Percentiles rank a stretch among this genome's conserved stretches.
Evolutionary conservation across 2,113 vertebrate genomes (phyloP).

Genomic region (Mixornis gularis): DNA sequence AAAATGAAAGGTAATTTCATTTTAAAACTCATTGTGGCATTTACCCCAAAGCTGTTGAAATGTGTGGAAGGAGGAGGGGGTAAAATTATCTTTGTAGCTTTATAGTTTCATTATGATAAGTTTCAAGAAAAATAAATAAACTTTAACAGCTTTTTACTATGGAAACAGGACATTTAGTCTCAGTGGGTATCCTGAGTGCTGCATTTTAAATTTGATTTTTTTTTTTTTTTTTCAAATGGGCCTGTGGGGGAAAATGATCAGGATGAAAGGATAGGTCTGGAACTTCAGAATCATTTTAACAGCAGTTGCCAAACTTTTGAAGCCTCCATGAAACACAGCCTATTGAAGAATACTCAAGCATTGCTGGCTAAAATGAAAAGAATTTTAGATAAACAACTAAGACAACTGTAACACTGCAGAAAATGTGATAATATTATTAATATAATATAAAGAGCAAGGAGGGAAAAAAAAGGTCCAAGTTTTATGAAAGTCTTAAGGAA

Average conservation of each 20-base stretch:
- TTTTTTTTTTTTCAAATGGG: neutral
- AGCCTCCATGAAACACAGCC: neutral
- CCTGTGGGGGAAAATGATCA: neutral
- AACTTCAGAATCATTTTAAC: constrained; percentile 33
- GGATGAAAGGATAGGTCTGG: constrained; percentile 34
- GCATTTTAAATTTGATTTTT: neutral
- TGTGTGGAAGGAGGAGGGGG: neutral
- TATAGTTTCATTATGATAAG: constrained; percentile 10
- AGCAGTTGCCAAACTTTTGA: constrained; percentile 14
- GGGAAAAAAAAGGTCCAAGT: neutral
- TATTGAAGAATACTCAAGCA: neutral
- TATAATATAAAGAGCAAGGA: neutral
- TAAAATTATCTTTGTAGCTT: constrained; percentile 14
- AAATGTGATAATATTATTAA: neutral
- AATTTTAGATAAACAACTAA: neutral
- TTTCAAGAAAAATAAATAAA: constrained; percentile 51
- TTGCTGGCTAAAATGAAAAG: constrained; percentile 2
- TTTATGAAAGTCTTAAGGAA: neutral
- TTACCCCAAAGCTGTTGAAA: constrained; percentile 23
- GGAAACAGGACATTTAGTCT: constrained; percentile 47
- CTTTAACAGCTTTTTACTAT: constrained; percentile 35
- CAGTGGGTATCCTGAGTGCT: constrained; percentile 19
- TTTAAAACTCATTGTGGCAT: constrained; percentile 2
- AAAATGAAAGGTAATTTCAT: constrained; percentile 34
- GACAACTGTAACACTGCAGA: neutral